phyloP scores from a whole-genome alignment of 2,797 vertebrate species.

The Epinephelus malabaricus region DNA sequence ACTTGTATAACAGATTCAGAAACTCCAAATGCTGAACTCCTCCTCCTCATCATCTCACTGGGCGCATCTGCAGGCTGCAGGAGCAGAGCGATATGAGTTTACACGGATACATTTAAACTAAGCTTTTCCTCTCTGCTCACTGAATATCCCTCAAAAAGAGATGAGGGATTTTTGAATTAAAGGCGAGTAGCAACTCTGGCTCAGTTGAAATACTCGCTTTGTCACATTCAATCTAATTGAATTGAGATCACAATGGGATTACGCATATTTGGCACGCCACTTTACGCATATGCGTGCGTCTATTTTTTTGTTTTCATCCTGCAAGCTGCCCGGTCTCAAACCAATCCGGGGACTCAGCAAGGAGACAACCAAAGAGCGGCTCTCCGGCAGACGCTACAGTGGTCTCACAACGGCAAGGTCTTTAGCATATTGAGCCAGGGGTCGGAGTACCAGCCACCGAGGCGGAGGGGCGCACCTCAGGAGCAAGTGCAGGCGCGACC shows the following conservation, averaged over 20 bases:
- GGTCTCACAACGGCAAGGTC: slow-evolving; percentile 95
- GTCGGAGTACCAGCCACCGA: slow-evolving; percentile 91
- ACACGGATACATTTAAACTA: slow-evolving; percentile 67
- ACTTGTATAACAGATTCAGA: slow-evolving; percentile 90
- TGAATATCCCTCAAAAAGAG: slow-evolving; percentile 43
- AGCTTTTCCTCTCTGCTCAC: slow-evolving; percentile 54
- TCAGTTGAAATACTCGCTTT: slow-evolving; percentile 42
- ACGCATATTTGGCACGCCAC: slow-evolving; percentile 72
- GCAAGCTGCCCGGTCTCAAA: slow-evolving; percentile 83
- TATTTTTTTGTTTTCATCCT: slow-evolving; percentile 86
- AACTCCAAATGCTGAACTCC: slow-evolving; percentile 89
- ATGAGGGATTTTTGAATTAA: slow-evolving; percentile 56
- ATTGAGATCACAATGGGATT: slow-evolving; percentile 76
- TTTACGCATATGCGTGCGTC: slow-evolving; percentile 80
- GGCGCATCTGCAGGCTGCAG: slow-evolving; percentile 77
- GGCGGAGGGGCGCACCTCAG: slow-evolving; percentile 82
- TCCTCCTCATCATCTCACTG: slow-evolving; percentile 83
- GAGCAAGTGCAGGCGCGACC: slow-evolving; percentile 76
- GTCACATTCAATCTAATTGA: slow-evolving; percentile 28
- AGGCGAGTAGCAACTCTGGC: slow-evolving; percentile 12
- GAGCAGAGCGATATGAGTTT: slow-evolving; percentile 82
- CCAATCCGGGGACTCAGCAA: slow-evolving; percentile 61
- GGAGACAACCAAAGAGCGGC: slow-evolving; percentile 78
- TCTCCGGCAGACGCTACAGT: slow-evolving; percentile 91
- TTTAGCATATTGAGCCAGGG: slow-evolving; percentile 94